phyloP scores from a whole-genome alignment of 1,140 invertebrate genomes.

The Gonioctena quinquepunctata region DNA sequence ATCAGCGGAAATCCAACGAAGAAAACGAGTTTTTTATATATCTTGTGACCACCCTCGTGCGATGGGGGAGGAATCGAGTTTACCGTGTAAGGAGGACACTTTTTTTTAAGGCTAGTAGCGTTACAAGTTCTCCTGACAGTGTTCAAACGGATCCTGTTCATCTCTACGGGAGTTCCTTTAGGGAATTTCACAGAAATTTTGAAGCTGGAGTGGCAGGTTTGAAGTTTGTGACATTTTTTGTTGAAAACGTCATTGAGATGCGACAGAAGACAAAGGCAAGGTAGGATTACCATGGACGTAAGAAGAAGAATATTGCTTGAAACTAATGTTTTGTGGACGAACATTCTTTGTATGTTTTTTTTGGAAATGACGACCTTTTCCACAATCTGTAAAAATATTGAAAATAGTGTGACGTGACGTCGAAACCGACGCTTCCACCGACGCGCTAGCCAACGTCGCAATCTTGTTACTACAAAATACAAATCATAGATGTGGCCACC shows the following conservation, averaged over 20 bases:
- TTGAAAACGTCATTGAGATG: background rate
- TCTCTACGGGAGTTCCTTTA: background rate
- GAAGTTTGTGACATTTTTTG: background rate
- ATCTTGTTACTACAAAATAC: too few species aligned
- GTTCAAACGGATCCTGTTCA: background rate
- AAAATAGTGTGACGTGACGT: too few species aligned
- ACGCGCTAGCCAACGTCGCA: too few species aligned
- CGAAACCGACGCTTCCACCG: too few species aligned
- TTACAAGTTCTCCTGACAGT: background rate
- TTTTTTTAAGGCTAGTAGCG: background rate
- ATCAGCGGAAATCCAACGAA: background rate
- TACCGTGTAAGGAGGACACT: background rate
- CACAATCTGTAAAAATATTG: too few species aligned
- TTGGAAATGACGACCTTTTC: too few species aligned
- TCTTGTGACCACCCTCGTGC: constrained; percentile 8
- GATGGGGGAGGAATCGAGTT: background rate
- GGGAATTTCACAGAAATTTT: background rate
- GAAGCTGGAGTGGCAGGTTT: background rate
- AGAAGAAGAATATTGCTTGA: background rate
- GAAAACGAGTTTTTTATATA: constrained; percentile 1
- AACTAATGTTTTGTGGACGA: too few species aligned
- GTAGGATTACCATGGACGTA: background rate
- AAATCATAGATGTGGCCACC: too few species aligned
- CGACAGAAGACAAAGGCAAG: background rate
- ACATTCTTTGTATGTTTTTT: too few species aligned